Percentiles rank a stretch among this genome's conserved stretches.
Evolutionary conservation across 2,888 invertebrate species (phyloP).

Genomic region (Eubasilissa splendida): DNA sequence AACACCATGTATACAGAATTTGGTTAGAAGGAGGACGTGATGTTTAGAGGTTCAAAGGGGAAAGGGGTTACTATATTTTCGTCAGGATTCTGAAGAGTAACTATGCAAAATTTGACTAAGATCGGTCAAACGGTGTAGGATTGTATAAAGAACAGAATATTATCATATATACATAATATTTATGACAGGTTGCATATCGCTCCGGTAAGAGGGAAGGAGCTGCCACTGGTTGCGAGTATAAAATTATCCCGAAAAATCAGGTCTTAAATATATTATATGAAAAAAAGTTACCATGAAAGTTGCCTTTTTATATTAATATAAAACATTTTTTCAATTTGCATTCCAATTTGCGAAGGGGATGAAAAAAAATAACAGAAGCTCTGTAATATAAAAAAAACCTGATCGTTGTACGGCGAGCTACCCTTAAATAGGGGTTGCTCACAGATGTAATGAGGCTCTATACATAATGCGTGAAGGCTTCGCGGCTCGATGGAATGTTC

Average conservation of each 20-base stretch:
- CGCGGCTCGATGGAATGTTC: slow-evolving; percentile 16
- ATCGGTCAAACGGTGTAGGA: no score
- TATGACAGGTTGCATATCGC: no score
- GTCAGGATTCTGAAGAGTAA: no score
- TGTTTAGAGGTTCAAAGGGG: no score
- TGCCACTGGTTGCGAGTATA: no score
- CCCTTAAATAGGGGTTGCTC: slow-evolving; percentile 23
- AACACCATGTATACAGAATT: no score
- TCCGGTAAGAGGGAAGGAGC: no score
- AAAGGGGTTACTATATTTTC: no score
- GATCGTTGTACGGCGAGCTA: slow-evolving; percentile 6
- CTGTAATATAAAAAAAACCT: slow-evolving; percentile 23
- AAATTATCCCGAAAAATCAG: background rate
- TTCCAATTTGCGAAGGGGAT: slow-evolving; percentile 52
- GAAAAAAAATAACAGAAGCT: slow-evolving; percentile 42
- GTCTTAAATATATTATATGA: background rate
- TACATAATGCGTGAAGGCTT: slow-evolving; percentile 38
- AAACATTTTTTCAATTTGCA: slow-evolving; percentile 54
- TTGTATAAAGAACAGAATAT: no score
- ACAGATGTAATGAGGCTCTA: slow-evolving; percentile 30
- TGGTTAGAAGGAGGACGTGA: no score
- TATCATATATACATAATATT: no score
- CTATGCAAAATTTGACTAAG: no score
- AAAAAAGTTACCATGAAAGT: background rate
- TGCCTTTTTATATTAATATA: slow-evolving; percentile 20